Evolutionary conservation across 2,888 invertebrate species (phyloP).

Genomic region (Latrodectus elegans): DNA sequence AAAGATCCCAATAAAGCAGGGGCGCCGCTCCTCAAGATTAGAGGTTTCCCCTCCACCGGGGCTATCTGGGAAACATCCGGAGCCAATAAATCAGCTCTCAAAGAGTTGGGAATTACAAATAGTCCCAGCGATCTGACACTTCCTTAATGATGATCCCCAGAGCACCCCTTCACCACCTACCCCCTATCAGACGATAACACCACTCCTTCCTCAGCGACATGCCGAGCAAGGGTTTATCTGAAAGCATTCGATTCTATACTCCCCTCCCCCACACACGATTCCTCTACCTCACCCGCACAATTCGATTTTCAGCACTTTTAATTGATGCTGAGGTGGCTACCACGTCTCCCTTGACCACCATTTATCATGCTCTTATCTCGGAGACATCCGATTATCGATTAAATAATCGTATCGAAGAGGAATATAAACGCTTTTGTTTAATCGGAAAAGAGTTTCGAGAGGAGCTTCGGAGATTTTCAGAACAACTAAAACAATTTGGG

Average conservation of each 20-base stretch:
- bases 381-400: slow-evolving; percentile 66
- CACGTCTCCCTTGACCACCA: slow-evolving; percentile 52
- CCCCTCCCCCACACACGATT: neutral
- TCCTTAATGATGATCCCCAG: slow-evolving; percentile 66
- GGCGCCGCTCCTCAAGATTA: slow-evolving; percentile 36
- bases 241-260: neutral
- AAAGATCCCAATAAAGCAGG: too few relatives aligned
- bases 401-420: slow-evolving; percentile 66
- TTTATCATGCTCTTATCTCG: slow-evolving; percentile 60
- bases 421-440: slow-evolving; percentile 55
- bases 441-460: slow-evolving; percentile 24
- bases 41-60: slow-evolving; percentile 12
- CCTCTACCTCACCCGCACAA: slow-evolving; percentile 21
- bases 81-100: slow-evolving; percentile 51
- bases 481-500: slow-evolving; percentile 6
- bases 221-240: slow-evolving; percentile 13
- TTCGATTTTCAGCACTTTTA: slow-evolving; percentile 69
- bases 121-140: slow-evolving; percentile 54
- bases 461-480: neutral
- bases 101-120: slow-evolving; percentile 56
- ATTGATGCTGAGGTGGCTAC: slow-evolving; percentile 61
- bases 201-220: neutral
- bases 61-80: slow-evolving; percentile 17
- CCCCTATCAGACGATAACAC: slow-evolving; percentile 5
- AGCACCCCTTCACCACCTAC: slow-evolving; percentile 4